These are phyloP conservation scores for Thamnophis elegans DNA, from an alignment of 2,797 vertebrate species.

Conservation along the genomic window DNA sequence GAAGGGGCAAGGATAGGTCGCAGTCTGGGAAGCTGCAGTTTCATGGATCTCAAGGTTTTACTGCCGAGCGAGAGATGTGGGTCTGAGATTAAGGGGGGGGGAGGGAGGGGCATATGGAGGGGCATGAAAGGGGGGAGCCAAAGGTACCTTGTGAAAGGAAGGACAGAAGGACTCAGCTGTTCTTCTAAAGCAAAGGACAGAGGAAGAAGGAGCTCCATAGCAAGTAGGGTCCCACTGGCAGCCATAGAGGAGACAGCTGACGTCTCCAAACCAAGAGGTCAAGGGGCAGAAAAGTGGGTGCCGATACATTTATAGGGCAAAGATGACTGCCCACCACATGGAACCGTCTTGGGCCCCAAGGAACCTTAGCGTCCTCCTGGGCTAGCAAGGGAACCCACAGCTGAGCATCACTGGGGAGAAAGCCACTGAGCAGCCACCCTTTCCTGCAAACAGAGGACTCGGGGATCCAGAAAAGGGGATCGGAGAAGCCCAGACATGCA, in stretches of 20 bases:
- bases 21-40: slow-evolving; percentile 32
- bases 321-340: neutral
- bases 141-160: neutral
- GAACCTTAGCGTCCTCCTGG: neutral
- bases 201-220: neutral
- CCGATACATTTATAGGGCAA: neutral
- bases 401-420: neutral
- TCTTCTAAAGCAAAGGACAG: neutral
- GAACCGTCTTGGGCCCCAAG: neutral
- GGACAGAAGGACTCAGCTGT: neutral
- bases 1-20: slow-evolving; percentile 60
- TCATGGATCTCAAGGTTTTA: slow-evolving; percentile 61
- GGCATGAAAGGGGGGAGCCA: slow-evolving; percentile 15
- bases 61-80: slow-evolving; percentile 42
- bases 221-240: neutral
- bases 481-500: neutral
- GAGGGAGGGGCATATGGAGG: neutral
- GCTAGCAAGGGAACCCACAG: neutral
- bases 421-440: neutral
- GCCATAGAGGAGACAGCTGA: neutral
- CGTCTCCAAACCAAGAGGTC: neutral
- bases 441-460: neutral
- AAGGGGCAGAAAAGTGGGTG: neutral
- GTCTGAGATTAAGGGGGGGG: slow-evolving; percentile 41
- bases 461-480: neutral